Evolutionary conservation across 2,888 invertebrate species (phyloP), one percentile per base, ranked within the genome.

Genomic region (Drepana falcataria): DNA sequence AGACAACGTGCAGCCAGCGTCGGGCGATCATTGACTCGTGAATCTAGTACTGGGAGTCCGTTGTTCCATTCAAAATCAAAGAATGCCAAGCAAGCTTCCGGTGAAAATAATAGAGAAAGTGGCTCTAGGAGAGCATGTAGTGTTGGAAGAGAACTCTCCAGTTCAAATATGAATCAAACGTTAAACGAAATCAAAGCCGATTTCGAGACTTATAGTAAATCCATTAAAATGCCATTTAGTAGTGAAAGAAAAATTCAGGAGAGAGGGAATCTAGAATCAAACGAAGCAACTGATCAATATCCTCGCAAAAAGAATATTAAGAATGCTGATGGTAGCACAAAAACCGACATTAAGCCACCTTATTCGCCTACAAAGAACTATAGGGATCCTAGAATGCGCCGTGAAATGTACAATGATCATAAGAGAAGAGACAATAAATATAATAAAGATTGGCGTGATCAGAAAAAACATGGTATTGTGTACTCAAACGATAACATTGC

Each of bases 401-500:
- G 68, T 40, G 78, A 77, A 48, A 58, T 60, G n/a, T 49, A 59
- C 47, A 66, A 70, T 53, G 48, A 51, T n/a, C 75, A 65, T 57
- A 60, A 65, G 49, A 71, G 64, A 54, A 60, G 58, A 52, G 67
- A 63, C 49, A 56, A 71, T 49, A 65, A 61, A 53, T 58, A 62
- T 54, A 58, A 56, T 52, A 68, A 53, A 54, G 66, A 69, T 55
- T 60, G 66, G 3, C 59, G 60, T 48, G 63, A 62, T 2, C 55
- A 54, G 49, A 75, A 65, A 69, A 70, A 61, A 58, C 63, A 76
- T 57, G 90, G 89, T 9, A 87, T 89, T 51, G 78, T 85, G 4
- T 90, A 89, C 73, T 87, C 90, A 0, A 85, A 73, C 69, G 88
- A 87, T 54, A 89, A 85, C 59, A 87, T 89, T 58, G 83, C 85